These are phyloP conservation scores for Lacerta bilineata DNA, from an alignment of 2,797 vertebrate genomes.

Conservation along the genomic window DNA sequence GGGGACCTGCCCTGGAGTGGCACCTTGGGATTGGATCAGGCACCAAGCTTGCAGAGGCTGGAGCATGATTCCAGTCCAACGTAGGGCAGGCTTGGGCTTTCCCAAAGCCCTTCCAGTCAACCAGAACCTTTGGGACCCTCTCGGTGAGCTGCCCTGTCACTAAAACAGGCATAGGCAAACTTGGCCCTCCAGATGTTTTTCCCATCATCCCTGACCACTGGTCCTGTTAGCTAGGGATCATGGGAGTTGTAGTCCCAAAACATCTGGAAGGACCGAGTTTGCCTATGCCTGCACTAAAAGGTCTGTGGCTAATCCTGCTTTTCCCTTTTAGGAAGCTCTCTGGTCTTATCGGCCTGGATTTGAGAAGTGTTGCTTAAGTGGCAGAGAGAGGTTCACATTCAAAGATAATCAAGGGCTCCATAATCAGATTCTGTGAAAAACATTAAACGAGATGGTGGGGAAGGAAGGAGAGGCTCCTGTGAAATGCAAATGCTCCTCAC, in stretches of 20 bases:
- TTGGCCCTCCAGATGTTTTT: too few species aligned
- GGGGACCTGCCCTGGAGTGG: not conserved
- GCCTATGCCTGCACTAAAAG: not conserved
- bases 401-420: conserved; percentile 38
- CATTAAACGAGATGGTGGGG: conserved; percentile 58
- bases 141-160: rapidly evolving
- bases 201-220: too few species aligned
- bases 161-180: not conserved
- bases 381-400: conserved; percentile 27
- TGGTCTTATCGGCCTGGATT: conserved; percentile 44
- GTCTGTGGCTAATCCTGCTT: rapidly evolving
- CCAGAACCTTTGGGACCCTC: rapidly evolving
- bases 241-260: too few species aligned
- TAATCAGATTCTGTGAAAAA: conserved; percentile 42
- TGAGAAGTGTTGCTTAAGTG: not conserved
- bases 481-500: conserved; percentile 22
- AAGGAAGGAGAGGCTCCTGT: conserved; percentile 60
- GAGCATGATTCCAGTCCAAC: too few species aligned
- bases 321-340: rapidly evolving
- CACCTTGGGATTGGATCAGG: not conserved
- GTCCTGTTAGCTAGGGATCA: too few species aligned
- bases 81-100: not conserved
- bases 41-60: too few species aligned
- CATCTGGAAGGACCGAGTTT: too few species aligned
- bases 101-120: conserved; percentile 1